A percentile compares a stretch with the other conserved stretches of the same genome.
phyloP scores from a whole-genome alignment of 2,888 invertebrate genomes.

The Tipula unca region DNA sequence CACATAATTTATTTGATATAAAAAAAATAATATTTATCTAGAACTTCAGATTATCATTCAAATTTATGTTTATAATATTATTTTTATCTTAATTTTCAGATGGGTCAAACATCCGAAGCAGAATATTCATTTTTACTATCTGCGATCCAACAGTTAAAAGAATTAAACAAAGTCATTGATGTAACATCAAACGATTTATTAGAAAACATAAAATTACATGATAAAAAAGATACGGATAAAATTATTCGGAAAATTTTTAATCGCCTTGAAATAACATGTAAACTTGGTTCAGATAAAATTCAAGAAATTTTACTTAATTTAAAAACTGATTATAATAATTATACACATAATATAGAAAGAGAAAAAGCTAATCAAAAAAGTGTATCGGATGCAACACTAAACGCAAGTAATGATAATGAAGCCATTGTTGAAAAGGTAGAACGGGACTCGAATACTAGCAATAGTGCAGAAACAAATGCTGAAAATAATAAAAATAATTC shows the following conservation, averaged over 20 bases:
- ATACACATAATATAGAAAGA: not conserved
- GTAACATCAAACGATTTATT: not conserved
- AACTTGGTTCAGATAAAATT: constrained; percentile 8
- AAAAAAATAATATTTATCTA: no score
- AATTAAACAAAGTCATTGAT: not conserved
- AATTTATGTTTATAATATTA: not conserved
- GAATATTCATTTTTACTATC: not conserved
- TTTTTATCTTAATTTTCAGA: not conserved
- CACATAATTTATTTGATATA: no score
- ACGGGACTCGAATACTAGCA: not conserved
- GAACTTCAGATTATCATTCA: not conserved
- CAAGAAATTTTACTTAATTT: not conserved
- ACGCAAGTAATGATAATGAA: not conserved
- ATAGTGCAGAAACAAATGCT: not conserved
- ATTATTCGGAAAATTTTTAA: not conserved
- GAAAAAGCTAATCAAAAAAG: not conserved
- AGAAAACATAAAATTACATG: not conserved
- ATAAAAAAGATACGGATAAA: not conserved
- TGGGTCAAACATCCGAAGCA: not conserved
- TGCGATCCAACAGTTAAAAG: constrained; percentile 2
- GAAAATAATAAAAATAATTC: not conserved
- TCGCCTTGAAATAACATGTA: constrained; percentile 16
- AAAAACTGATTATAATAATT: not conserved
- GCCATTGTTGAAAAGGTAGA: not conserved
- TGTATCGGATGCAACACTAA: not conserved